A percentile compares a stretch with the other conserved stretches of the same genome.
Conservation (phyloP, 1,140 invertebrate species). For the Phthorimaea operculella region DNA sequence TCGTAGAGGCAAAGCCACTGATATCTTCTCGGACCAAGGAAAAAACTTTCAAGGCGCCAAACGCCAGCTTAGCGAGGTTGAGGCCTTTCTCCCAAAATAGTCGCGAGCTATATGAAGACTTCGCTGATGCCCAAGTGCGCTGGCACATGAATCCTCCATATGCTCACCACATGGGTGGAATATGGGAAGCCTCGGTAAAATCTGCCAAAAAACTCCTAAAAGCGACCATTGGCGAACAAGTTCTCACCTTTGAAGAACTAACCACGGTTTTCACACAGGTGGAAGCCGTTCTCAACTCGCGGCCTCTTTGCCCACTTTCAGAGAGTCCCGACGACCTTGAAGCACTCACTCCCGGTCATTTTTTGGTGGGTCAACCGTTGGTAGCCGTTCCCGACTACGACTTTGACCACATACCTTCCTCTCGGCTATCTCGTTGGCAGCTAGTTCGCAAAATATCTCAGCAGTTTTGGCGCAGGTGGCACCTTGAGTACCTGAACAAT, state of each 20-base stretch:
- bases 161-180: slow-evolving; percentile 19
- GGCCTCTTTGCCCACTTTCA: slow-evolving; percentile 31
- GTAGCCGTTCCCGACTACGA: slow-evolving; percentile 13
- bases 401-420: not conserved
- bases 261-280: slow-evolving; percentile 20
- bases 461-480: slow-evolving; percentile 29
- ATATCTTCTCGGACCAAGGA: not conserved
- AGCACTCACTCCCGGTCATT: slow-evolving; percentile 27
- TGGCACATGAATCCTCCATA: slow-evolving; percentile 11
- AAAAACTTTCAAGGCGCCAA: slow-evolving; percentile 4
- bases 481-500: slow-evolving; percentile 27
- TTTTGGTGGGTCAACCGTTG: slow-evolving; percentile 24
- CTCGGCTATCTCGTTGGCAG: slow-evolving; percentile 23
- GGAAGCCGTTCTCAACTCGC: slow-evolving; percentile 32
- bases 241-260: slow-evolving; percentile 21
- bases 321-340: slow-evolving; percentile 9
- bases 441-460: slow-evolving; percentile 21
- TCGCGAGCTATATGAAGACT: not conserved
- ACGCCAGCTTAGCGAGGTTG: not conserved
- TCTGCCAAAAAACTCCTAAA: slow-evolving; percentile 29
- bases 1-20: not conserved
- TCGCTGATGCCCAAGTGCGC: not conserved
- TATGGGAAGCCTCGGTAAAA: slow-evolving; percentile 43
- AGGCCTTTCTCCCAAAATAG: not conserved
- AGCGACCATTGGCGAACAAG: slow-evolving; percentile 12